Conservation (phyloP, 2,113 vertebrate genomes). For the Burhinus bistriatus region DNA sequence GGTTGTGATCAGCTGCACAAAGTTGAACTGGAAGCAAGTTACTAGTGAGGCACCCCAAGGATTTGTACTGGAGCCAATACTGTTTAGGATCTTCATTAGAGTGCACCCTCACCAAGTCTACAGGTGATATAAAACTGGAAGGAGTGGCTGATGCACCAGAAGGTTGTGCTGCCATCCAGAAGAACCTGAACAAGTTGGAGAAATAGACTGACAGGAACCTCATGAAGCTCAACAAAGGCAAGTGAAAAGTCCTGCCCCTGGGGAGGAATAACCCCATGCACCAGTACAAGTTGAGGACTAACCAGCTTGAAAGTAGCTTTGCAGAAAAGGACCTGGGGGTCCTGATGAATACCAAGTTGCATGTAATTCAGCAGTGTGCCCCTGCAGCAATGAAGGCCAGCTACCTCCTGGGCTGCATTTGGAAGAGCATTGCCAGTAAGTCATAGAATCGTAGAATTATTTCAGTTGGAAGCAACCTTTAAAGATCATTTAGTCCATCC, state of each 20-base stretch:
- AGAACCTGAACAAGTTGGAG: not conserved
- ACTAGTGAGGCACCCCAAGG: not conserved
- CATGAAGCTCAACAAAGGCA: not conserved
- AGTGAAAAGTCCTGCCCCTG: not conserved
- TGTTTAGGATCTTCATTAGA: not conserved
- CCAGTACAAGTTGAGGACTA: not conserved
- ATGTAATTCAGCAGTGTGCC: not conserved
- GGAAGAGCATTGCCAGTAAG: not conserved
- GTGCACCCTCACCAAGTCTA: not conserved
- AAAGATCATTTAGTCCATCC: not conserved
- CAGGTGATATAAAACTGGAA: not conserved
- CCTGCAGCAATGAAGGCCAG: not conserved
- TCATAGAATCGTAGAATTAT: not conserved
- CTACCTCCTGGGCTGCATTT: not conserved
- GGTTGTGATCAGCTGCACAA: not conserved
- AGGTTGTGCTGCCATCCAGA: not conserved
- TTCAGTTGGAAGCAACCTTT: not conserved
- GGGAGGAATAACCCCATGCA: not conserved
- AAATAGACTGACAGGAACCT: not conserved
- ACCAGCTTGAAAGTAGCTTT: not conserved
- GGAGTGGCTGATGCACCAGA: not conserved
- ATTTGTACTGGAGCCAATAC: not conserved
- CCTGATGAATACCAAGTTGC: not conserved
- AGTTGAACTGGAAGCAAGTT: not conserved
- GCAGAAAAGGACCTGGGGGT: not conserved